A percentile compares a stretch with the other conserved stretches of the same genome.
Evolutionary conservation across 2,113 vertebrate species (phyloP).

Genomic region (Picathartes gymnocephalus): DNA sequence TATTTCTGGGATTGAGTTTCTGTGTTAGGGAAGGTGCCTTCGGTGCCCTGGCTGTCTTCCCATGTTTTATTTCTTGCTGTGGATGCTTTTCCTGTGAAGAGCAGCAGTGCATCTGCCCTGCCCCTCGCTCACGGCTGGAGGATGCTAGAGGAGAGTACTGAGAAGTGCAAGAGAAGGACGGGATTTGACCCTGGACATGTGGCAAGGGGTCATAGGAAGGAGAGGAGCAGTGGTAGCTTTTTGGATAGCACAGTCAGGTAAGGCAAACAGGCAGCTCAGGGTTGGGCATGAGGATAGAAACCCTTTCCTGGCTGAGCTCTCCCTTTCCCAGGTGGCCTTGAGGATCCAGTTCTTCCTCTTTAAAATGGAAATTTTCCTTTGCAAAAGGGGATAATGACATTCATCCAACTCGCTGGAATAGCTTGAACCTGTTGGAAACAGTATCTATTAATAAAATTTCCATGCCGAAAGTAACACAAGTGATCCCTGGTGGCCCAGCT

Average conservation of each 20-base stretch:
- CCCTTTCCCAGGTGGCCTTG: neutral
- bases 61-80: neutral
- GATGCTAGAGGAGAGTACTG: neutral
- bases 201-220: neutral
- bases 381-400: neutral
- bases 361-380: neutral
- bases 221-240: neutral
- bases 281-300: neutral
- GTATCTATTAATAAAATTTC: neutral
- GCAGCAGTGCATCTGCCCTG: neutral
- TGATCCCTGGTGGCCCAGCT: neutral
- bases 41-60: neutral
- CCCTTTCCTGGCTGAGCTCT: neutral
- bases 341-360: neutral
- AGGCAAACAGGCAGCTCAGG: neutral
- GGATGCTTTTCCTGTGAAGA: neutral
- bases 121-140: fast-evolving
- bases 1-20: neutral
- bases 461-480: neutral
- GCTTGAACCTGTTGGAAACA: neutral
- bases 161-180: neutral
- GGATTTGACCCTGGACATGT: fast-evolving
- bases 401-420: neutral
- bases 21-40: neutral
- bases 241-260: neutral